A percentile compares a stretch with the other conserved stretches of the same genome.
Evolutionary conservation across 2,797 vertebrate genomes (phyloP).

Genomic region (Anisognathus igniventris): DNA sequence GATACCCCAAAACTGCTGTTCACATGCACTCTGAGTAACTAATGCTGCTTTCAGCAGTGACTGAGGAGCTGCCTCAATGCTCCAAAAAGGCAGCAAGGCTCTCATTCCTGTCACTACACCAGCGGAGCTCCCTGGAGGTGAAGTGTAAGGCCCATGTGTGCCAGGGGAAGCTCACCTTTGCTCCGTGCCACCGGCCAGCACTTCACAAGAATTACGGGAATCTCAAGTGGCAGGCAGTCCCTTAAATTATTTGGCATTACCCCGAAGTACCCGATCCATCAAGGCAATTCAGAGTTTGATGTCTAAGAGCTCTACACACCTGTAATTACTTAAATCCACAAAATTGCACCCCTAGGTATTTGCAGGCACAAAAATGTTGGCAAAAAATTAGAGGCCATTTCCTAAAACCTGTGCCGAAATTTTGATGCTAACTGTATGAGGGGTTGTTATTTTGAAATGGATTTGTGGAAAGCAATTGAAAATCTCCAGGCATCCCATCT

Average conservation of each 20-base stretch:
- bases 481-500: constrained; percentile 65
- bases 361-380: constrained; percentile 31
- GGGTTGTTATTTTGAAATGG: constrained; percentile 58
- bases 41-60: rapidly evolving
- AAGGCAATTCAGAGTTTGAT: neutral
- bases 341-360: constrained; percentile 30
- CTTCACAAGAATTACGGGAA: neutral
- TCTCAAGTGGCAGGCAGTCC: neutral
- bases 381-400: constrained; percentile 43
- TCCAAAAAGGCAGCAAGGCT: neutral
- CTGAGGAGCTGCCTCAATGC: neutral
- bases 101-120: rapidly evolving
- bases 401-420: constrained; percentile 44
- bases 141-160: rapidly evolving
- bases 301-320: constrained; percentile 7
- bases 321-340: constrained; percentile 43
- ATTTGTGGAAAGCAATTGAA: constrained; percentile 57
- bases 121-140: rapidly evolving
- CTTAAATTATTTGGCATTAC: neutral
- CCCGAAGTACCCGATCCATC: neutral
- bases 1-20: neutral
- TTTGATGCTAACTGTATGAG: constrained; percentile 21
- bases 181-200: neutral
- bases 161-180: neutral
- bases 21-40: neutral